Base-by-base conservation (phyloP, 2,888 invertebrate species). In the Ormyrus pomaceus region DNA sequence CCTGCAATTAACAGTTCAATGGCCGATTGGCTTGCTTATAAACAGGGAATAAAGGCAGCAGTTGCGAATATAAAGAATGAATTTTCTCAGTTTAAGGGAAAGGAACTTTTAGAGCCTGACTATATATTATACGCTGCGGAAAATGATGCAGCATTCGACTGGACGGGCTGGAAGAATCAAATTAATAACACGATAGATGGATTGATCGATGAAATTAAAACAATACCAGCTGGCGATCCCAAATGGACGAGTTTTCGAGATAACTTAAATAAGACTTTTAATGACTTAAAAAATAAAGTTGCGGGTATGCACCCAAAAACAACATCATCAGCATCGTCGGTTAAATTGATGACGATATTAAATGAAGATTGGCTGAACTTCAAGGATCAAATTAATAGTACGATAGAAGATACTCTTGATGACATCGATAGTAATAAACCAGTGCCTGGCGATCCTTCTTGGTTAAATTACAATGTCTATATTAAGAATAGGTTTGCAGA, bases 401-500 rank as follows among this genome's bases (percentile, higher is more conserved):
- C 85, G 13, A 45, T 85, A 2, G 71, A 77, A 5, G 65, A 79
- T 6, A 55, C 83, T 6, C 71, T 86, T 5, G 61, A 74, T 0
- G 73, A 83, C n/a, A 83, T 86, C 8, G 56, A 76, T n/a, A 76
- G 9, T 5, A 83, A 83, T 46, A 77, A 77, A 46, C 79, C 83
- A 5, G 53, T 81, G 10, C 62, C 79, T 11, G 77, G 77, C 3
- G 86, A 86, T 81, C 82, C 83, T 0, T 72, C 83, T 0, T 81
- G 80, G 82, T 9, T 73, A 11, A 66, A 75, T 19, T 79, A 74
- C 7, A 61, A 46, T 53, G 6, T 53, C 19, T 81, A 83, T 6
- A 78, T 83, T 6, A 82, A 78, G 45, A 76, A 81, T 68, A 79
- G 84, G 59, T 86, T 87, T 64, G 83, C 84, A 2, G 61, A 81